Conservation (phyloP, 2,888 invertebrate genomes). For the Emmelina monodactyla region DNA sequence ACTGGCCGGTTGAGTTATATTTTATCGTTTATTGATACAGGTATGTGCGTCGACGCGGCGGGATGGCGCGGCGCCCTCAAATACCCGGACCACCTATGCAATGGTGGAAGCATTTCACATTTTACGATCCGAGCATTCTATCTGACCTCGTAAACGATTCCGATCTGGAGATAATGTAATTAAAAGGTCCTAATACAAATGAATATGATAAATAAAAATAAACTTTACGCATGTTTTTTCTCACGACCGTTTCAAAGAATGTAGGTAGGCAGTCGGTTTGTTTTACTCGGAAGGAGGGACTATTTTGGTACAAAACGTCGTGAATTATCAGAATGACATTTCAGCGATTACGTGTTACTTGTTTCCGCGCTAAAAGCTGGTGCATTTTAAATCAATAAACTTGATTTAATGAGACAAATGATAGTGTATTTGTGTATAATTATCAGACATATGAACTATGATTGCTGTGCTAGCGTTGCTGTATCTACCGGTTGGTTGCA, state of each 20-base stretch:
- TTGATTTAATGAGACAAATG: no score
- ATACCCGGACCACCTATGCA: slow-evolving; percentile 38
- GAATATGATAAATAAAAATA: neutral
- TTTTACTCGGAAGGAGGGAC: neutral
- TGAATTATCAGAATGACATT: neutral
- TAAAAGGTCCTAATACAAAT: neutral
- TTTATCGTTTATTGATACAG: slow-evolving; percentile 22
- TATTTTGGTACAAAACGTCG: neutral
- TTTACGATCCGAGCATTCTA: slow-evolving; percentile 3
- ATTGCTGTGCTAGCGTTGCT: no score
- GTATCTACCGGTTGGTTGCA: no score
- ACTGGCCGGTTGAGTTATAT: neutral
- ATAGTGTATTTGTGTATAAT: no score
- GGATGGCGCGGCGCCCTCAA: slow-evolving; percentile 29
- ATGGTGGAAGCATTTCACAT: slow-evolving; percentile 19
- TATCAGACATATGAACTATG: no score
- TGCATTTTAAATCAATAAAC: no score
- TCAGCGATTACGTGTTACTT: no score
- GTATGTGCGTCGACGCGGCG: slow-evolving; percentile 34
- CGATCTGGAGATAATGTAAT: slow-evolving; percentile 2
- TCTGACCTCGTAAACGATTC: neutral
- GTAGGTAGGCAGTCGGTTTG: no score
- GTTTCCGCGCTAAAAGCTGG: neutral
- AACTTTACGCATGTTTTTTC: neutral
- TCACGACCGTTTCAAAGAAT: neutral